A percentile compares a stretch with the other conserved stretches of the same genome.
Evolutionary conservation across 2,888 invertebrate species (phyloP).

Genomic region (Embidobia sp.): DNA sequence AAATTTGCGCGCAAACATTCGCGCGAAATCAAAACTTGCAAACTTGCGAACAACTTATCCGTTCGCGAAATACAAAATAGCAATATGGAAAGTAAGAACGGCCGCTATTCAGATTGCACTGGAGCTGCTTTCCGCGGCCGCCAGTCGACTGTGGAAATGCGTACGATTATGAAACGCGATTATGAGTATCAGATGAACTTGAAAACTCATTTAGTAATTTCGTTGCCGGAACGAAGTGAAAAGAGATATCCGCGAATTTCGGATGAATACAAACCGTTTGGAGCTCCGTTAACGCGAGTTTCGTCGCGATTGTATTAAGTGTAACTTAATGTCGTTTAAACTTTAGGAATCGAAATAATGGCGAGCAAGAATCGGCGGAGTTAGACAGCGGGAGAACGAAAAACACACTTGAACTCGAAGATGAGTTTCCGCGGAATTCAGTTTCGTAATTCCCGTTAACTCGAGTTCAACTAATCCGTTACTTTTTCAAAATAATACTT

Average conservation of each 20-base stretch:
- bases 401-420: slow-evolving; percentile 1
- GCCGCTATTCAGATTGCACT: slow-evolving; percentile 15
- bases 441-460: too few relatives aligned
- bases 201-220: slow-evolving; percentile 31
- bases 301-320: slow-evolving; percentile 22
- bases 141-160: slow-evolving; percentile 1
- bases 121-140: not conserved
- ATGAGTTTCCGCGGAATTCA: not conserved
- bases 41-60: too few relatives aligned
- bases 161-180: slow-evolving; percentile 16
- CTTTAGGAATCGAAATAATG: slow-evolving; percentile 28
- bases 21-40: too few relatives aligned
- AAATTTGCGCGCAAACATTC: too few relatives aligned
- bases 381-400: not conserved
- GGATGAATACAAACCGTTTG: slow-evolving; percentile 27
- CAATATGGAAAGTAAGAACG: slow-evolving; percentile 18
- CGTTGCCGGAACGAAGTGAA: slow-evolving; percentile 8
- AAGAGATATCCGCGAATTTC: slow-evolving; percentile 23
- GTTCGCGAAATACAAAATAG: slow-evolving; percentile 14
- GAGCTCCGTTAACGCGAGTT: slow-evolving; percentile 9
- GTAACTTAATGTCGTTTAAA: slow-evolving; percentile 30
- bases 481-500: too few relatives aligned
- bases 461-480: too few relatives aligned
- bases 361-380: slow-evolving; percentile 1
- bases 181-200: slow-evolving; percentile 33